These are phyloP conservation scores for Gastrophysa polygoni DNA, from an alignment of 2,888 invertebrate genomes.

Conservation along the genomic window DNA sequence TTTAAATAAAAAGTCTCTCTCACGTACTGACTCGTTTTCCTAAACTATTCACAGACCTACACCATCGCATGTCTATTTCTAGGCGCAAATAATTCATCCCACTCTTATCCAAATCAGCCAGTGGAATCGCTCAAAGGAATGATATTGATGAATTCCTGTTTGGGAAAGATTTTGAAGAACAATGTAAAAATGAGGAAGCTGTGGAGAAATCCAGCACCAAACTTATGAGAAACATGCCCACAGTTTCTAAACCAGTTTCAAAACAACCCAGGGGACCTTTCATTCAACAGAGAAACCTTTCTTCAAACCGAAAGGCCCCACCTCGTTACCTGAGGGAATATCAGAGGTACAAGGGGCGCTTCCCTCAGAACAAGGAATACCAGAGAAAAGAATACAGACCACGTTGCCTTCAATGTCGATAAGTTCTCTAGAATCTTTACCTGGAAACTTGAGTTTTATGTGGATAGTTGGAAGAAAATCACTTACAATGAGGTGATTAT, in stretches of 20 bases:
- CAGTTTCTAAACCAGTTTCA: not conserved
- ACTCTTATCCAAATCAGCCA: not conserved
- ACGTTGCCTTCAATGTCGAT: not conserved
- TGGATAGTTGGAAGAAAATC: not conserved
- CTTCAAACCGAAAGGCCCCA: not conserved
- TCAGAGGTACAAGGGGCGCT: not conserved
- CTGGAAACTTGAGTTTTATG: not conserved
- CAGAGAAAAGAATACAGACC: not conserved
- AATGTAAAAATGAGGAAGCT: not conserved
- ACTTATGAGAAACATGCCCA: not conserved
- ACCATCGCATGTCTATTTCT: not conserved
- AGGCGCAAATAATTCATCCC: not conserved
- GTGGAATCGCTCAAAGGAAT: not conserved
- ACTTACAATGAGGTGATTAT: not conserved
- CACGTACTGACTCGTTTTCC: not conserved
- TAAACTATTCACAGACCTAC: not conserved
- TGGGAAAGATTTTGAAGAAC: slow-evolving; percentile 2
- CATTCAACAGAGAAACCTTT: not conserved
- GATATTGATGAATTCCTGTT: not conserved
- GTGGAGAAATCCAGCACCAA: slow-evolving; percentile 1
- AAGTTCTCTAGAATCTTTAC: not conserved
- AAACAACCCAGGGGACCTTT: not conserved
- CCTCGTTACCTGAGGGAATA: not conserved
- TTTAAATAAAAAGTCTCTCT: too few species aligned
- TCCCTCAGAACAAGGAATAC: not conserved